These are phyloP conservation scores for Leptobrachium leishanense DNA, from an alignment of 2,113 vertebrate species.

Conservation along the genomic window DNA sequence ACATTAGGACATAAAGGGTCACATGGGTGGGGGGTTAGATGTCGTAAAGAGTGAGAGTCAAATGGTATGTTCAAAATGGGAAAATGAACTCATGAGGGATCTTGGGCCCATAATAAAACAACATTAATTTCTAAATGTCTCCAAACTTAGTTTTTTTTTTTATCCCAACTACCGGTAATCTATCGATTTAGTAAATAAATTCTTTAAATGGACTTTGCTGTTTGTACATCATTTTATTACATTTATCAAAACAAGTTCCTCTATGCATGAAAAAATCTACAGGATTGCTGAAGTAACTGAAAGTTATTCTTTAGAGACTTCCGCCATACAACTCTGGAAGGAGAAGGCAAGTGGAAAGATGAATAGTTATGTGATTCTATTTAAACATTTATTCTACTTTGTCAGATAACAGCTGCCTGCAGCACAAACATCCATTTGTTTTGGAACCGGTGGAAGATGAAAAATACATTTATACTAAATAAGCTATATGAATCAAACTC, in stretches of 20 bases:
- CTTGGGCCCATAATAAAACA: no score
- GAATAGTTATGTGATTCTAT: slow-evolving; percentile 46
- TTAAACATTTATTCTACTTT: slow-evolving; percentile 47
- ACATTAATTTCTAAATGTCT: no score
- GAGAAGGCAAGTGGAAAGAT: slow-evolving; percentile 36
- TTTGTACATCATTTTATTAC: not conserved
- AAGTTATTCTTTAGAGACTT: slow-evolving; percentile 31
- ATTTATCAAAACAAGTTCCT: not conserved
- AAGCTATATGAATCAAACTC: slow-evolving; percentile 42
- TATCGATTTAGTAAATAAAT: no score
- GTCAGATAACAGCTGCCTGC: slow-evolving; percentile 48
- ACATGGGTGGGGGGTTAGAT: no score
- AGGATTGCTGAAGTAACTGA: not conserved
- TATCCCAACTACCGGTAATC: no score
- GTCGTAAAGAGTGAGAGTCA: no score
- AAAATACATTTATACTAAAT: slow-evolving; percentile 46
- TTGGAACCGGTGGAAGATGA: slow-evolving; percentile 33
- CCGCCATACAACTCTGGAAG: slow-evolving; percentile 7
- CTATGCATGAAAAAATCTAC: not conserved
- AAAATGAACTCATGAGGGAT: no score
- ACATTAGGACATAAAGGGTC: no score
- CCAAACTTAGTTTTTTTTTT: no score
- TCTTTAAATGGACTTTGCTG: not conserved
- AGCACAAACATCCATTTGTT: slow-evolving; percentile 49
- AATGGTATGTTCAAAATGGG: no score